Conservation (phyloP, 1,140 invertebrate genomes). For the Aphaenogaster floridana region DNA sequence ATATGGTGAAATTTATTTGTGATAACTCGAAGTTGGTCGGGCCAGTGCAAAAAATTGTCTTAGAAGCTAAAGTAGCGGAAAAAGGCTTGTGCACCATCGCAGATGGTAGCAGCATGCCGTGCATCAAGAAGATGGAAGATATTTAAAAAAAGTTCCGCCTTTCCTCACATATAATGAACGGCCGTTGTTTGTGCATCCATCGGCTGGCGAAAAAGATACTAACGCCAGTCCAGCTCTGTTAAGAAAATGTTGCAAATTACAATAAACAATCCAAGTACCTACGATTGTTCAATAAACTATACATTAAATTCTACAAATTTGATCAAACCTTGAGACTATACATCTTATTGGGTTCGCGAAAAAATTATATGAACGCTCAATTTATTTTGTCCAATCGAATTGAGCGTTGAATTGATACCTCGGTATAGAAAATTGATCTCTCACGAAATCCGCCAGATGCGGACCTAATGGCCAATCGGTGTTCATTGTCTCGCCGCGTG, state of each 20-base stretch:
- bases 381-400: background rate
- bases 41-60: slow-evolving; percentile 43
- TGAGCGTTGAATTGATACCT: background rate
- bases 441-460: slow-evolving; percentile 70
- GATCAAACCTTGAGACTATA: background rate
- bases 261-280: background rate
- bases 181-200: slow-evolving; percentile 45
- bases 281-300: background rate
- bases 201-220: background rate
- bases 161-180: slow-evolving; percentile 39
- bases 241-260: background rate
- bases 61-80: slow-evolving; percentile 43
- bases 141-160: slow-evolving; percentile 66
- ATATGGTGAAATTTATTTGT: slow-evolving; percentile 26
- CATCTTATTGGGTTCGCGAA: background rate
- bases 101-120: slow-evolving; percentile 67
- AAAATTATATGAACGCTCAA: background rate
- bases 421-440: slow-evolving; percentile 68
- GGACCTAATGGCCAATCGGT: slow-evolving; percentile 75
- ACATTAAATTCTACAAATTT: background rate
- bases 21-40: background rate
- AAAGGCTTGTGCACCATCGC: slow-evolving; percentile 61
- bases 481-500: slow-evolving; percentile 47
- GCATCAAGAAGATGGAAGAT: slow-evolving; percentile 58
- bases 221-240: background rate